Conservation (phyloP, 2,113 vertebrate species). For the Sinocyclocheilus anshuiensis region DNA sequence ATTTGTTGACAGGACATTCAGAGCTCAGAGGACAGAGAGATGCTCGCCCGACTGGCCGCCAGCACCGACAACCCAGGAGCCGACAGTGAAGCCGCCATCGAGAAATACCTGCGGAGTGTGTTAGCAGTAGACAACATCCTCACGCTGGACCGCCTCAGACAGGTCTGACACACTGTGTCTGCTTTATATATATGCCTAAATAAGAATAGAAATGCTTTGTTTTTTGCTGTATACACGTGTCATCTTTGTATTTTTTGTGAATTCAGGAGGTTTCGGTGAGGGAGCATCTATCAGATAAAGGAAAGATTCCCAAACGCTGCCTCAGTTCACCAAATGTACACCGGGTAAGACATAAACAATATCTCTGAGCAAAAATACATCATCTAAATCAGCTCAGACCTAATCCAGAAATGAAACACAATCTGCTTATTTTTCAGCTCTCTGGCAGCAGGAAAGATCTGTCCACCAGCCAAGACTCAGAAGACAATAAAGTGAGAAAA, state of each 20-base stretch:
- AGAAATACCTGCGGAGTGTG: conserved; percentile 93
- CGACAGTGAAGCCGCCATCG: conserved; percentile 89
- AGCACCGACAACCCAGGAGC: conserved; percentile 83
- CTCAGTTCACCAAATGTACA: conserved; percentile 92
- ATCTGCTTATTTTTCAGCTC: conserved; percentile 72
- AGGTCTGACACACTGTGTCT: conserved; percentile 74
- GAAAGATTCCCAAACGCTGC: conserved; percentile 83
- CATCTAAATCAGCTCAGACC: background rate
- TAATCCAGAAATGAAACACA: background rate
- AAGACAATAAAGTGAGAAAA: conserved; percentile 78
- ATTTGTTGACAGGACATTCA: conserved; percentile 83
- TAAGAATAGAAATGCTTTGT: background rate
- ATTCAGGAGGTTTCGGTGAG: conserved; percentile 92
- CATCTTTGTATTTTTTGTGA: conserved; percentile 47
- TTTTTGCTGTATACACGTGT: background rate
- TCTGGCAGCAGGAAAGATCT: conserved; percentile 93
- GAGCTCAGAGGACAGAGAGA: conserved; percentile 90
- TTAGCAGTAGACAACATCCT: conserved; percentile 95
- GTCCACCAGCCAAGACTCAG: conserved; percentile 78
- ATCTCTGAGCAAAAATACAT: background rate
- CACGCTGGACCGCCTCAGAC: conserved; percentile 90
- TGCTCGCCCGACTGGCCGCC: conserved; percentile 87
- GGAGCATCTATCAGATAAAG: conserved; percentile 87
- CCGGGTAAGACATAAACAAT: conserved; percentile 74
- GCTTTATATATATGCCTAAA: background rate